These are phyloP conservation scores for Oreotrochilus melanogaster DNA, from an alignment of 2,113 vertebrate species.

Conservation along the genomic window DNA sequence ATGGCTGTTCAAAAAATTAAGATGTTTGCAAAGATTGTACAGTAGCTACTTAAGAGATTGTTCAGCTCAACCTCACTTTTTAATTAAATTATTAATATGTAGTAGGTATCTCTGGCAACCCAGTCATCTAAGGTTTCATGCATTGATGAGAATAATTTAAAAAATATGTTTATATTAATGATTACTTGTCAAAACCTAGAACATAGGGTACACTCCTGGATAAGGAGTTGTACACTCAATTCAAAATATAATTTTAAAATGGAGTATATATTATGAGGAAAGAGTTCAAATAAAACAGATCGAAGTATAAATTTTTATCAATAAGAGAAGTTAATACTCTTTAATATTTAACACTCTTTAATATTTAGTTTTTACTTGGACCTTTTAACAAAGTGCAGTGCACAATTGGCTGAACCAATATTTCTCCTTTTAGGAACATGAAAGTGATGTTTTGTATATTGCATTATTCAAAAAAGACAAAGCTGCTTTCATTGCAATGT, in stretches of 20 bases:
- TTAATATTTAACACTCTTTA: slow-evolving; percentile 5
- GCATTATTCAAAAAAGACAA: background rate
- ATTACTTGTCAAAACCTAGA: slow-evolving; percentile 66
- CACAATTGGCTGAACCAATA: background rate
- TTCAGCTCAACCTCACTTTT: slow-evolving; percentile 21
- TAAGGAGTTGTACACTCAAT: background rate
- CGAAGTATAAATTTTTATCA: slow-evolving; percentile 21
- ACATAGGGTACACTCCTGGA: slow-evolving; percentile 20
- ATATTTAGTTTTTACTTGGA: slow-evolving; percentile 17
- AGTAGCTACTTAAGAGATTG: background rate
- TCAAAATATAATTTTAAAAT: slow-evolving; percentile 37
- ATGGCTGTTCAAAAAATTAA: background rate
- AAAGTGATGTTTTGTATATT: background rate
- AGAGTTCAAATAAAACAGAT: slow-evolving; percentile 44
- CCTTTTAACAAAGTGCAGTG: background rate
- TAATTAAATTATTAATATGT: slow-evolving; percentile 45
- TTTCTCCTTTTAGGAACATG: background rate
- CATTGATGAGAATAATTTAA: slow-evolving; percentile 28
- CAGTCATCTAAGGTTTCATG: slow-evolving; percentile 47
- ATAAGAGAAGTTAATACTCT: background rate
- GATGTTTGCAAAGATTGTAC: background rate
- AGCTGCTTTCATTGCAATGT: background rate
- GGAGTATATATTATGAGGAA: slow-evolving; percentile 27
- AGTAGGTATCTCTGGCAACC: slow-evolving; percentile 66
- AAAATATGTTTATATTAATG: slow-evolving; percentile 69